Percentiles rank a stretch among this genome's conserved stretches.
These are phyloP conservation scores for Carduelis carduelis DNA, from an alignment of 2,797 vertebrate species.

Conservation along the genomic window DNA sequence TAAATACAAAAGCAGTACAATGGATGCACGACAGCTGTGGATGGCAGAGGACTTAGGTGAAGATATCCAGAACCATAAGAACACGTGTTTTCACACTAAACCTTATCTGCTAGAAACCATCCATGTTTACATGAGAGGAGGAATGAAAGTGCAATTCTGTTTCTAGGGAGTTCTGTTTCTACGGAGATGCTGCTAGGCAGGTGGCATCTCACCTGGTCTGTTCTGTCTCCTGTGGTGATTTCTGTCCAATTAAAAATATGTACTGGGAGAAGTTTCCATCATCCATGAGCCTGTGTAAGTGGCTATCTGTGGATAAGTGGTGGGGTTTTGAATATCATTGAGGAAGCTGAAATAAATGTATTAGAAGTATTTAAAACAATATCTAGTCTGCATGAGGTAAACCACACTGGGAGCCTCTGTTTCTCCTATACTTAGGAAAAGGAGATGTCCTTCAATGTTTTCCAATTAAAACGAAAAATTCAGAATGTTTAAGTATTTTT, in stretches of 20 bases:
- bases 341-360: neutral
- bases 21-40: neutral
- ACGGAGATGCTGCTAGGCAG: neutral
- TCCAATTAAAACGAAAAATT: neutral
- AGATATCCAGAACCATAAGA: neutral
- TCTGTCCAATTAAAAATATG: neutral
- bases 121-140: neutral
- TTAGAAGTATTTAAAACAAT: neutral
- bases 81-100: neutral
- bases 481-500: neutral
- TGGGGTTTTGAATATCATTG: neutral
- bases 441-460: rapidly evolving
- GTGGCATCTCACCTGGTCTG: neutral
- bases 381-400: neutral
- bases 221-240: neutral
- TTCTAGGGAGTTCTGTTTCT: neutral
- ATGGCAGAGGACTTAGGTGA: neutral
- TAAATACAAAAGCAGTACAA: neutral
- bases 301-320: neutral
- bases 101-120: neutral
- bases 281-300: neutral
- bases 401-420: neutral
- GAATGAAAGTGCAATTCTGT: neutral
- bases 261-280: neutral
- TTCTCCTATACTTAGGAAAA: neutral